Base-by-base conservation (phyloP, 64 coral and sea anemone species). In the Pachyseris speciosa region DNA sequence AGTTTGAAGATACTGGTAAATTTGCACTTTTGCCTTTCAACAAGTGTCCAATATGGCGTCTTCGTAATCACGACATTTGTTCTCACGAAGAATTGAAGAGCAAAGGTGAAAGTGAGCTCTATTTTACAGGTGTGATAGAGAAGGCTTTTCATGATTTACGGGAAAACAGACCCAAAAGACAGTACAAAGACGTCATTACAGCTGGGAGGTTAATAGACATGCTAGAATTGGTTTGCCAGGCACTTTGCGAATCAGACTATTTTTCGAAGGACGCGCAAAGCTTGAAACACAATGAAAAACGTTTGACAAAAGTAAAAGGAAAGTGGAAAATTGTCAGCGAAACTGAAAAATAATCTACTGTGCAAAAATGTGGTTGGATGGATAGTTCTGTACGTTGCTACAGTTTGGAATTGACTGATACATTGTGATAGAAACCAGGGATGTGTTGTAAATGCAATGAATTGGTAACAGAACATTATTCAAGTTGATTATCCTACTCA, bases 1-100 rank as follows among this genome's bases (percentile, higher is more conserved):
- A 91, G 25, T 91, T 91, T 33, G 64, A 91, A 26, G 89, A 74
- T 22, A 91, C 89, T n/a, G 81, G 70, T 0, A 84, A 74, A 22
- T 51, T 52, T 40, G 55, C 88, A 12, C 22, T 31, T 34, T 61
- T 49, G 5, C 61, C 59, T 7, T 33, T 38, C 4, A 31, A 16
- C 34, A 41, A 84, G 12, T 91, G 66, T 55, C 78, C 89, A 13
- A 75, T 91, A 72, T 91, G 89, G 89, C 60, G 79, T 53, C 38
- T 91, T 8, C 65, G n/a, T 9, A 52, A 67, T 26, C 71, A 91
- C 89, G 89, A 91, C 34, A 72, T 38, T 16, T 73, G 61, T 7
- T 9, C 11, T 5, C 29, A 61, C 0, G 37, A 66, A 33, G 75
- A 52, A 19, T 17, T 36, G 16, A 81, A 36, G 19, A 32, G 16